Percentiles rank a stretch among this genome's conserved stretches.
These are phyloP conservation scores for Timandra comae DNA, from an alignment of 2,888 invertebrate genomes.

Conservation along the genomic window DNA sequence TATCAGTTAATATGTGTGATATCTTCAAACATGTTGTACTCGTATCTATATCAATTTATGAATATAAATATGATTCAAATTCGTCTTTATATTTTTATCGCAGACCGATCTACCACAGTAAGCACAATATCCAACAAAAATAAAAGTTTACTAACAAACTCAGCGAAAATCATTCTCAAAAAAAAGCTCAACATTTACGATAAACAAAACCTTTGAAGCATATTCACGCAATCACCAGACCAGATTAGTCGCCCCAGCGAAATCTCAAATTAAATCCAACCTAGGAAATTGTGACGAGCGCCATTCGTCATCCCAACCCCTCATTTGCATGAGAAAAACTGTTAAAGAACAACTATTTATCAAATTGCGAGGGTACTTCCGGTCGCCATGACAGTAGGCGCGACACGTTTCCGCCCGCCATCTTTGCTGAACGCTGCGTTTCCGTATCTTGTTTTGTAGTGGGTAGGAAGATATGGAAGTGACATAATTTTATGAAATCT, in stretches of 20 bases:
- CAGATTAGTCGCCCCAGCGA: slow-evolving; percentile 56
- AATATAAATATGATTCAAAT: too few relatives aligned
- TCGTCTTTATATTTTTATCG: too few relatives aligned
- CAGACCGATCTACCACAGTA: too few relatives aligned
- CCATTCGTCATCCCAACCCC: slow-evolving; percentile 71
- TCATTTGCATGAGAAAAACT: slow-evolving; percentile 77
- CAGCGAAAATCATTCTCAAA: too few relatives aligned
- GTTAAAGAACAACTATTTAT: slow-evolving; percentile 76
- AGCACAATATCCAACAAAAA: too few relatives aligned
- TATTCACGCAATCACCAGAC: slow-evolving; percentile 42
- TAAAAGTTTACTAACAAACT: too few relatives aligned
- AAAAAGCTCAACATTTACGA: too few relatives aligned
- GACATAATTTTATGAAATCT: slow-evolving; percentile 3
- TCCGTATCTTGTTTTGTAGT: slow-evolving; percentile 22
- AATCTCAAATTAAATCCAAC: slow-evolving; percentile 72
- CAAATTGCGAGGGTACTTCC: slow-evolving; percentile 72
- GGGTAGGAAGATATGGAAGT: slow-evolving; percentile 21
- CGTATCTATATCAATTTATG: too few relatives aligned
- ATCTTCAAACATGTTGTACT: too few relatives aligned
- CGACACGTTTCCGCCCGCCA: slow-evolving; percentile 70
- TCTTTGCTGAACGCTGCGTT: slow-evolving; percentile 46
- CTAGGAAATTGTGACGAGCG: slow-evolving; percentile 73
- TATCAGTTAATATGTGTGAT: too few relatives aligned
- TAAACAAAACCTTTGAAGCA: slow-evolving; percentile 23
- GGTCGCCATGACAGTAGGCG: slow-evolving; percentile 71